Percentiles rank a stretch among this genome's conserved stretches.
Evolutionary conservation across 2,888 invertebrate genomes (phyloP).

Genomic region (Clistopyga incitator): DNA sequence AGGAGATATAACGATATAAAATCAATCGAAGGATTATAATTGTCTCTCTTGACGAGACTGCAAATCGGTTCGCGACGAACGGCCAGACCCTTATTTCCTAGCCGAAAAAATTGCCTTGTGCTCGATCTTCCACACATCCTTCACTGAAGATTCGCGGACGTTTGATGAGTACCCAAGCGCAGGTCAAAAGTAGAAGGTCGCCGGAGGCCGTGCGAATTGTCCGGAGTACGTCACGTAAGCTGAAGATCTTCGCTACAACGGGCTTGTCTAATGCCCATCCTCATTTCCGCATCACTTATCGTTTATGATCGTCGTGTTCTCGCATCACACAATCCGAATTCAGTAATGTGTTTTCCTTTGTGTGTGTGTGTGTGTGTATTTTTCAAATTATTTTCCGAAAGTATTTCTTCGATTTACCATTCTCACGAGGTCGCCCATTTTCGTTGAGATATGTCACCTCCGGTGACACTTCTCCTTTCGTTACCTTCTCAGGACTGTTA

Average conservation of each 20-base stretch:
- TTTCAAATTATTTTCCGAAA: background rate
- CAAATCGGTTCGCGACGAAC: background rate
- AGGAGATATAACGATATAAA: background rate
- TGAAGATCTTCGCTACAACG: conserved; percentile 8
- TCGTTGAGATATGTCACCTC: conserved; percentile 5
- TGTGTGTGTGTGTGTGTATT: conserved; percentile 14
- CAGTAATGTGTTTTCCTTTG: background rate
- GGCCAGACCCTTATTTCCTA: conserved; percentile 12
- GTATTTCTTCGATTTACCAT: background rate
- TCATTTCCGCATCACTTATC: conserved; percentile 20
- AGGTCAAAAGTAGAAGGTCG: conserved; percentile 42
- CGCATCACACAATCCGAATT: conserved; percentile 14
- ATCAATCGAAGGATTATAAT: background rate
- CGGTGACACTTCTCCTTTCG: conserved; percentile 33
- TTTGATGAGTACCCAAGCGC: conserved; percentile 30
- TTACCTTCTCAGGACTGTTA: conserved; percentile 30
- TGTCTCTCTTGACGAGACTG: background rate
- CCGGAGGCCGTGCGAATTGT: conserved; percentile 11
- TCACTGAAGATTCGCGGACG: conserved; percentile 36
- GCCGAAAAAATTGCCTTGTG: background rate
- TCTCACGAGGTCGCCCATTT: conserved; percentile 1
- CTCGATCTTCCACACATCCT: conserved; percentile 26
- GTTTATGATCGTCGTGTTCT: conserved; percentile 2
- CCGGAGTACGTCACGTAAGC: conserved; percentile 1
- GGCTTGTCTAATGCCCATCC: background rate